Conservation (phyloP, 2,113 vertebrate genomes). For the Hipposideros armiger region DNA sequence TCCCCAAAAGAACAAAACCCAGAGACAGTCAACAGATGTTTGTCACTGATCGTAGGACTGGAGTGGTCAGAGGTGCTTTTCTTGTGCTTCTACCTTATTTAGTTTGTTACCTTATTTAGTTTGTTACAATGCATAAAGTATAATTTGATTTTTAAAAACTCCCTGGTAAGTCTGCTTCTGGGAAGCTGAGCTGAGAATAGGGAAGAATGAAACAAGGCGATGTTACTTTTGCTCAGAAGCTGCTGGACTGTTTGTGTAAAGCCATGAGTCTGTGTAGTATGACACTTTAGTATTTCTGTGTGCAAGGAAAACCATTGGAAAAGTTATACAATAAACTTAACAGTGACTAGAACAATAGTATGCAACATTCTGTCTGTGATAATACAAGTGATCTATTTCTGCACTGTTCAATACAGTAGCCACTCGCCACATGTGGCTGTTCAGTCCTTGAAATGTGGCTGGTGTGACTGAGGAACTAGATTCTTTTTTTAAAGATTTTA, state of each 20-base stretch:
- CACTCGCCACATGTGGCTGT: not conserved
- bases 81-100: not conserved
- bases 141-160: not conserved
- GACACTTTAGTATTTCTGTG: not conserved
- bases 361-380: not conserved
- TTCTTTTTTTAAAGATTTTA: not conserved
- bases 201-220: not conserved
- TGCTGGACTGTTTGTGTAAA: not conserved
- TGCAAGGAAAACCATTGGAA: not conserved
- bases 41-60: not conserved
- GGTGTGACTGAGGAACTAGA: not conserved
- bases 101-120: not conserved
- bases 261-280: not conserved
- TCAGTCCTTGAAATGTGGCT: not conserved
- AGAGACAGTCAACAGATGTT: not conserved
- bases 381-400: not conserved
- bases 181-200: not conserved
- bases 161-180: not conserved
- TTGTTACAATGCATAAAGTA: not conserved
- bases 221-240: not conserved
- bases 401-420: not conserved
- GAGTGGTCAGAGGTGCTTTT: not conserved
- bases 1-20: not conserved
- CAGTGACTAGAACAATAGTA: not conserved
- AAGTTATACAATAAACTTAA: not conserved